phyloP scores from a whole-genome alignment of 2,797 vertebrate species.

The Melanotaenia parkinsoni region DNA sequence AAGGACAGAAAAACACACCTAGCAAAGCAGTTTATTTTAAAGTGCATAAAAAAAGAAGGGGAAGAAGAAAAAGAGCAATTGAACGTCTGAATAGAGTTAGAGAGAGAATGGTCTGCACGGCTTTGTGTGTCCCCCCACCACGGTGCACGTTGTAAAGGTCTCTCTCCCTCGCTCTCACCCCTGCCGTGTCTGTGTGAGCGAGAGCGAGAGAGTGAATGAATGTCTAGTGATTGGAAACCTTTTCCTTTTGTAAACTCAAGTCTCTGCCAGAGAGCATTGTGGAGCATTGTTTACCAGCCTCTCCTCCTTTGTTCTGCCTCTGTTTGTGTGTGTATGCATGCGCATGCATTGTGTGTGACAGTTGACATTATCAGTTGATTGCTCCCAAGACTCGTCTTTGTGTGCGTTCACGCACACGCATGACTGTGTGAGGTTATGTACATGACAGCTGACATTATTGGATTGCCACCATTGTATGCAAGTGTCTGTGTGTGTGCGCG shows the following conservation, averaged over 20 bases:
- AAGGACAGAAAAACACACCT: conserved; percentile 18
- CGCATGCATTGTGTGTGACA: conserved; percentile 47
- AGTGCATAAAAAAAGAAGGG: conserved; percentile 21
- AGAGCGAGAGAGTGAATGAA: conserved; percentile 66
- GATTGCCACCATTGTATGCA: conserved; percentile 33
- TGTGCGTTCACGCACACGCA: conserved; percentile 31
- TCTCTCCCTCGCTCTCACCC: conserved; percentile 56
- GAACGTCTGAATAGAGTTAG: conserved; percentile 51
- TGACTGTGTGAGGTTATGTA: conserved; percentile 52
- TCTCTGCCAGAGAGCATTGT: conserved; percentile 77
- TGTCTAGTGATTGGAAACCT: conserved; percentile 79
- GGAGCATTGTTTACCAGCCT: conserved; percentile 79
- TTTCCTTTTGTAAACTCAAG: conserved; percentile 80
- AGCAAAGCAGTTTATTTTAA: conserved; percentile 33
- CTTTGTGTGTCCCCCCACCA: conserved; percentile 59
- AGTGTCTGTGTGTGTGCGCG: conserved; percentile 22
- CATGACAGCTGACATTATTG: conserved; percentile 70
- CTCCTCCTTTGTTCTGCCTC: conserved; percentile 65
- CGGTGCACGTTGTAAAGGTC: conserved; percentile 69
- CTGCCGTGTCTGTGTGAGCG: conserved; percentile 33
- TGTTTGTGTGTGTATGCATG: conserved; percentile 24
- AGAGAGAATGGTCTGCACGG: conserved; percentile 57
- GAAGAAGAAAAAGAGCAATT: conserved; percentile 42
- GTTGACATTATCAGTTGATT: conserved; percentile 79
- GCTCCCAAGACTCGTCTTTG: conserved; percentile 52